Evolutionary conservation across 2,888 invertebrate species (phyloP), one percentile per base, ranked within the genome.

Genomic region (Chironomus riparius): DNA sequence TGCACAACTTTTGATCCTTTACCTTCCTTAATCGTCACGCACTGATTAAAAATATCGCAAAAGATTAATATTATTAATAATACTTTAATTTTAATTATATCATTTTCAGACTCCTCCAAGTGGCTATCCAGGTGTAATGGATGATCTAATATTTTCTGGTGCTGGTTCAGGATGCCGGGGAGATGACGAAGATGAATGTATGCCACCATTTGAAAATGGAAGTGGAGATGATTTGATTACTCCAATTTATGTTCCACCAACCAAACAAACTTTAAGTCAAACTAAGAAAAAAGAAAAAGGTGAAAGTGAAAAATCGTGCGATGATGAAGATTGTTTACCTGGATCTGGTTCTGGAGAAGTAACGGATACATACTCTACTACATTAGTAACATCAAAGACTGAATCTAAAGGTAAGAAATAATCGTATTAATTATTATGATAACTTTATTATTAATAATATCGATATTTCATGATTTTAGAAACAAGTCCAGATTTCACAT

Each of bases 201-300:
- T 90, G 0, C 93, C 94, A 12, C 86, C 92, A 47, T 92, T 92
- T 48, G 93, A 94, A 79, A 89, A 91, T 1, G 93, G 92, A 10
- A 92, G 93, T 62, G 94, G 94, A 2, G 96, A 97, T 82, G 96
- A 96, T 82, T 88, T 97, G 76, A 95, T 97, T 79, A 96, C 95
- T 0, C 95, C 97, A 0, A 94, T 96, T 1, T 95, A 94, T 82
- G 92, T 94, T 13, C 93, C 94, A 0, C 91, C 94, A 2, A 90
- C 91, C 47, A 87, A 88, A 79, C 92, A 92, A 13, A 90, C 91
- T 10, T 89, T 90, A 1, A 88, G 85, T 48, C 80, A 82, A 70
- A 80, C 80, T 83, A 76, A 76, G 18, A 12, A 56, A 3, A 76
- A 76, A 7, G 56, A 15, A 2, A 56, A 76, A 56, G 68, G 65